Conservation (phyloP, 2,888 invertebrate genomes). For the Thymelicus lineola region DNA sequence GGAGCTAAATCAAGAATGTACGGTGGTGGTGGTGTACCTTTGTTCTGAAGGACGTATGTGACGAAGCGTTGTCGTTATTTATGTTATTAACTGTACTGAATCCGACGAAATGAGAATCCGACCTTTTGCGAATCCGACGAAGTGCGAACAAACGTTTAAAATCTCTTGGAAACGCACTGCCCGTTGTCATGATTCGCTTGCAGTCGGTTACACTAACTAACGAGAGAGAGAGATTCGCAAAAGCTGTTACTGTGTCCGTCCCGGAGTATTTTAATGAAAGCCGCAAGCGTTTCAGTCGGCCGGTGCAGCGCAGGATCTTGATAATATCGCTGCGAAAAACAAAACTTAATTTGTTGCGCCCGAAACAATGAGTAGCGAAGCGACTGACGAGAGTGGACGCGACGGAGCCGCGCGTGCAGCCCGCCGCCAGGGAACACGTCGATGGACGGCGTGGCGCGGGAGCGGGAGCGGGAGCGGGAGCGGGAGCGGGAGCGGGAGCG, state of each 20-base stretch:
- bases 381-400: not conserved
- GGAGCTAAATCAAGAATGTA: too few species aligned
- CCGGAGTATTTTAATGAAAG: constrained; percentile 2
- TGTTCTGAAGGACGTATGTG: too few species aligned
- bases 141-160: not conserved
- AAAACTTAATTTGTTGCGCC: constrained; percentile 33
- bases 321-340: constrained; percentile 20
- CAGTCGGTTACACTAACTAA: not conserved
- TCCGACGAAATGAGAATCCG: too few species aligned
- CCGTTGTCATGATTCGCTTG: not conserved
- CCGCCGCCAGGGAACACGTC: constrained; percentile 8
- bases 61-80: too few species aligned
- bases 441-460: constrained; percentile 9
- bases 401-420: not conserved
- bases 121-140: too few species aligned
- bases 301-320: constrained; percentile 7
- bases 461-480: not conserved
- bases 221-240: not conserved
- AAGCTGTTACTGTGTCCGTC: not conserved
- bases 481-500: too few species aligned
- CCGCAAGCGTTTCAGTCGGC: too few species aligned
- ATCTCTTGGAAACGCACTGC: not conserved
- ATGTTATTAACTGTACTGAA: too few species aligned
- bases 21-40: too few species aligned
- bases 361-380: constrained; percentile 21